These are phyloP conservation scores for Psophia crepitans DNA, from an alignment of 2,113 vertebrate genomes.

Conservation along the genomic window DNA sequence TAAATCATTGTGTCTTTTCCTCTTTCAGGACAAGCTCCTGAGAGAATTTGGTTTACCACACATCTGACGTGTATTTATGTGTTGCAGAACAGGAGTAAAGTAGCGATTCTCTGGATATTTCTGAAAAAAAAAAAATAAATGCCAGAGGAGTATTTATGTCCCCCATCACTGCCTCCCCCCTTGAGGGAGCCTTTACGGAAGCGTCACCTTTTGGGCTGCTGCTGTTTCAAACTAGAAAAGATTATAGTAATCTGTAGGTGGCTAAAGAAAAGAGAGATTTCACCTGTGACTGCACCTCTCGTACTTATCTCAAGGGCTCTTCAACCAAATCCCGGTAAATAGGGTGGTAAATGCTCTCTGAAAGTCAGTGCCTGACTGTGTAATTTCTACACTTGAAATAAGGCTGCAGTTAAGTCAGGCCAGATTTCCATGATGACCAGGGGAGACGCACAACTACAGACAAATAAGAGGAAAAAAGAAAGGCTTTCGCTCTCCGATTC, in stretches of 20 bases:
- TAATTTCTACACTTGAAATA: background rate
- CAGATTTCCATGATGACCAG: background rate
- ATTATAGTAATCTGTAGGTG: background rate
- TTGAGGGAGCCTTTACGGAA: background rate
- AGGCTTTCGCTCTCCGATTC: background rate
- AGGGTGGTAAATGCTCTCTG: background rate
- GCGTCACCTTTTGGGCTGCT: background rate
- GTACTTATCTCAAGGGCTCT: background rate
- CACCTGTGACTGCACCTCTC: background rate
- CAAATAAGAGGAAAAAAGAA: background rate
- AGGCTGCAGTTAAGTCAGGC: background rate
- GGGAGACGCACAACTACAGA: background rate
- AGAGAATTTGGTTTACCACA: conserved; percentile 45
- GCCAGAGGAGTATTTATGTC: conserved; percentile 11
- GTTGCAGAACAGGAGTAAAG: conserved; percentile 28
- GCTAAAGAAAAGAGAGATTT: background rate
- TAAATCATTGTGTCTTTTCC: conserved; percentile 65
- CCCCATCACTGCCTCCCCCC: background rate
- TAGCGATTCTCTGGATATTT: conserved; percentile 12
- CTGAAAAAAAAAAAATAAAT: background rate
- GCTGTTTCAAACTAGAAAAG: background rate
- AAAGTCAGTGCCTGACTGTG: background rate
- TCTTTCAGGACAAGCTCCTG: conserved; percentile 64
- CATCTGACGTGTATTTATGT: conserved; percentile 53
- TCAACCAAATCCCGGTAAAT: background rate